phyloP scores from a whole-genome alignment of 2,888 invertebrate genomes.

The Siphlonurus alternatus region DNA sequence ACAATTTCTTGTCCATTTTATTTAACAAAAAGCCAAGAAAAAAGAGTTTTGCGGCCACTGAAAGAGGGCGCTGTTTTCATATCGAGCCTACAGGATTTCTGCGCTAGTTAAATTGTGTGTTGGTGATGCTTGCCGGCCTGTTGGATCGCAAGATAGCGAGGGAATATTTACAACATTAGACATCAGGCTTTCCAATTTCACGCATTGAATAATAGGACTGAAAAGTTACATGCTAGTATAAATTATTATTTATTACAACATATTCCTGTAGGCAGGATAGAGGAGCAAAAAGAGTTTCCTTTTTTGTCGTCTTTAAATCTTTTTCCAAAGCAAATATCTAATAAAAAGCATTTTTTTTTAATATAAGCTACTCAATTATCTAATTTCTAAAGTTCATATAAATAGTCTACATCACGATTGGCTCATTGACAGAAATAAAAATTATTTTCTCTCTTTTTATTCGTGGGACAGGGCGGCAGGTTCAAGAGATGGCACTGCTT shows the following conservation, averaged over 20 bases:
- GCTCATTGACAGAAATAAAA: constrained; percentile 11
- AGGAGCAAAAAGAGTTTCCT: constrained; percentile 8
- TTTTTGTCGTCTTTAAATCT: not conserved
- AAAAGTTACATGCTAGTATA: too few relatives aligned
- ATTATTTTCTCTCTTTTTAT: not conserved
- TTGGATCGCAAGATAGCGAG: too few relatives aligned
- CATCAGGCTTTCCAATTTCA: not conserved
- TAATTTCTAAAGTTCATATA: constrained; percentile 14
- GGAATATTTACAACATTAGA: not conserved
- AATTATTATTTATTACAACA: too few relatives aligned
- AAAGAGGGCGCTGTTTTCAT: constrained; percentile 8
- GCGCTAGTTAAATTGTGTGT: constrained; percentile 6
- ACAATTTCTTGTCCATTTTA: constrained; percentile 16
- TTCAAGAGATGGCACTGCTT: constrained; percentile 15
- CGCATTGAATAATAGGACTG: too few relatives aligned
- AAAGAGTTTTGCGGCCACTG: not conserved
- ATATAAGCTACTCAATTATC: constrained; percentile 12
- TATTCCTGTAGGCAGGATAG: constrained; percentile 13
- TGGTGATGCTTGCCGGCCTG: not conserved
- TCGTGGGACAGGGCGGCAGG: constrained; percentile 8
- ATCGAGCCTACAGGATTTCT: constrained; percentile 11
- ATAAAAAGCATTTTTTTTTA: constrained; percentile 1
- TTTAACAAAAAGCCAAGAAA: constrained; percentile 17
- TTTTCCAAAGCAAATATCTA: constrained; percentile 15
- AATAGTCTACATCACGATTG: constrained; percentile 17